These are phyloP conservation scores for Neodontobutis hainanensis DNA, from an alignment of 2,113 vertebrate species.

Conservation along the genomic window DNA sequence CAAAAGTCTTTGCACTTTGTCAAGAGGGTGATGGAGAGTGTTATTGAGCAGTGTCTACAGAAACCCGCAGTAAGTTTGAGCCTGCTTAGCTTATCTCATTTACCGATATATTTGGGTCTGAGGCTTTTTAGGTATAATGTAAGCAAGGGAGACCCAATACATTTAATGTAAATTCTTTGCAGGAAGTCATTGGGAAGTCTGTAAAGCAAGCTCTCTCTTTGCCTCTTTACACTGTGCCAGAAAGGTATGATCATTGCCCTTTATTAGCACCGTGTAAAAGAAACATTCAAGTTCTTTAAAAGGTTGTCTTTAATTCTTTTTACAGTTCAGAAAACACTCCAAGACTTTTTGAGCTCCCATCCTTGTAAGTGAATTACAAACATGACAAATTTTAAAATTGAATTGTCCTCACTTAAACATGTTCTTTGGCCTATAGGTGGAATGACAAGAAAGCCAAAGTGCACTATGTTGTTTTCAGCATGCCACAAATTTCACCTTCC, in stretches of 20 bases:
- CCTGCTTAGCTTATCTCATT: neutral
- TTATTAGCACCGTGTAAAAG: neutral
- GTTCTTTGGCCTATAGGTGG: constrained; percentile 81
- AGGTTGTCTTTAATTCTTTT: constrained; percentile 20
- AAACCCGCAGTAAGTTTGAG: constrained; percentile 89
- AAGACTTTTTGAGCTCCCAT: constrained; percentile 88
- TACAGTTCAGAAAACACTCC: constrained; percentile 84
- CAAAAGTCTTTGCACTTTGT: constrained; percentile 96
- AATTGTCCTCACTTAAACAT: neutral
- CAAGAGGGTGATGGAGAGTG: constrained; percentile 91
- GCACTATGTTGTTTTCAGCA: constrained; percentile 91
- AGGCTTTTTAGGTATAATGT: too few species aligned
- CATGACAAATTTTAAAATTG: constrained; percentile 3
- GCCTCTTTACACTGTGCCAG: constrained; percentile 83
- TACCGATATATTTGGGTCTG: neutral
- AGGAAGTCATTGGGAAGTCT: constrained; percentile 88
- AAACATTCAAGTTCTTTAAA: neutral
- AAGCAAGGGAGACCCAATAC: neutral
- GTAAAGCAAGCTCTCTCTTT: constrained; percentile 86
- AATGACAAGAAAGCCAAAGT: constrained; percentile 90
- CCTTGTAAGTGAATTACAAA: constrained; percentile 83
- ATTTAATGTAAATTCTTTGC: constrained; percentile 17
- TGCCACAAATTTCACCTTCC: constrained; percentile 84
- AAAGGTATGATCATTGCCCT: constrained; percentile 77
- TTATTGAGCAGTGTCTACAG: constrained; percentile 91